phyloP scores from a whole-genome alignment of 2,888 invertebrate species.

The Pardosa pseudoannulata region DNA sequence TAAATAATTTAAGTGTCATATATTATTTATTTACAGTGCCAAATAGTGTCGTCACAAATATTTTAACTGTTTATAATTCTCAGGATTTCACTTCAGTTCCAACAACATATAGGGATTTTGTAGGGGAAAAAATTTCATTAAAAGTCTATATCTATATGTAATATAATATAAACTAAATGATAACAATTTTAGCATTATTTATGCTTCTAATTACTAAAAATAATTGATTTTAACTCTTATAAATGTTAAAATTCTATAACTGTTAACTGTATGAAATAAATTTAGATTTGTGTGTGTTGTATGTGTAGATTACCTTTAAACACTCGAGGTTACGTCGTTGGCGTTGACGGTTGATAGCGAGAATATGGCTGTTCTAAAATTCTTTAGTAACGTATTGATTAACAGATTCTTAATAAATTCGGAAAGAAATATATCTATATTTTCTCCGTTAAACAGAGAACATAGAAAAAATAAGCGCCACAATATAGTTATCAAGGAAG shows the following conservation, averaged over 20 bases:
- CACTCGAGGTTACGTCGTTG: background rate
- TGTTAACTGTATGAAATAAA: background rate
- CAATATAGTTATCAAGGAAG: constrained; percentile 58
- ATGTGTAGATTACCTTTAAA: background rate
- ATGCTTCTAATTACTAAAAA: too few relatives aligned
- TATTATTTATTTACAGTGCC: too few relatives aligned
- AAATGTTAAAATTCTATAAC: background rate
- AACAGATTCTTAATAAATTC: constrained; percentile 16
- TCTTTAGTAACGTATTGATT: background rate
- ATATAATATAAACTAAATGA: too few relatives aligned
- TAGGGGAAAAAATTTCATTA: too few relatives aligned
- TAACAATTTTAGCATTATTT: too few relatives aligned
- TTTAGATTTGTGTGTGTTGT: background rate
- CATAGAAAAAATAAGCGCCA: constrained; percentile 52
- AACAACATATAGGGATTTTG: too few relatives aligned
- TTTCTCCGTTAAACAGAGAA: constrained; percentile 28
- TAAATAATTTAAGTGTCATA: too few relatives aligned
- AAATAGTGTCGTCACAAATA: too few relatives aligned
- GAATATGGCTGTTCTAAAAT: background rate
- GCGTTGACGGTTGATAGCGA: background rate
- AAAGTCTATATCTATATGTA: too few relatives aligned
- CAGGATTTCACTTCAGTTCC: too few relatives aligned
- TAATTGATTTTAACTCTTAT: too few relatives aligned
- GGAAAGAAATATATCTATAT: constrained; percentile 24
- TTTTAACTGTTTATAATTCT: too few relatives aligned